Base-by-base conservation (phyloP, 2,888 invertebrate genomes). In the Euplagia quadripunctaria region DNA sequence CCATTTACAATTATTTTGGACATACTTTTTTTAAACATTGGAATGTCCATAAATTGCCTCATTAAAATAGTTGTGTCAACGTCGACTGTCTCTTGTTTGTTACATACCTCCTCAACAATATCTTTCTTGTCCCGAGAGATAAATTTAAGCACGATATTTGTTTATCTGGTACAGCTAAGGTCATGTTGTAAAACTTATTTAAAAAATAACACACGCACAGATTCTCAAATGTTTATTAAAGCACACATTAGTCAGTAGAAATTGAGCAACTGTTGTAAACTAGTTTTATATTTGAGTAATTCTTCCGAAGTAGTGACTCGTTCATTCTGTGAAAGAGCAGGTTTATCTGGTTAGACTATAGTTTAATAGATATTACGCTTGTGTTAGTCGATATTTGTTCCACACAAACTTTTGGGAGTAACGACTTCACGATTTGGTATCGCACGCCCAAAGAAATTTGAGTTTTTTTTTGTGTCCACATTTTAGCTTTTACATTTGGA, bases 281-380 rank as follows among this genome's bases (percentile, higher is more conserved):
- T 70, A 42, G 66, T 49, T 67, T 66, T 70, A 46, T 64, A 58
- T 66, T 55, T 75, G 52, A 68, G 43, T 42, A 70, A 16, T 51
- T 72, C 75, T 52, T 75, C 75, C 20, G 72, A 55, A 42, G 68
- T 64, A 49, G 31, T 58, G 70, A 42, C n/a, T 11, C 49, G 64
- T 52, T 70, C 43, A 43, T 68, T 70, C 75, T 75, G 75, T 64
- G 52, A 75, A 49, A 61, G 17, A 75, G 70, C 75, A 72, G 58
- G 72, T 75, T 75, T 72, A 52, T 58, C 71, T 63, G 42, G 71
- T 72, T 69, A 61, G 11, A 41, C 42, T 52, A 41, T 20, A 20
- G 1, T 12, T 14, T 61, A 7, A 31, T 12, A 61, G 5, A 31
- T 12, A 46, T 46, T 46, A 46, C 1, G 43, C 43, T 46, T 46